Evolutionary conservation across 2,888 invertebrate genomes (phyloP).

Genomic region (Dichetophora obliterata): DNA sequence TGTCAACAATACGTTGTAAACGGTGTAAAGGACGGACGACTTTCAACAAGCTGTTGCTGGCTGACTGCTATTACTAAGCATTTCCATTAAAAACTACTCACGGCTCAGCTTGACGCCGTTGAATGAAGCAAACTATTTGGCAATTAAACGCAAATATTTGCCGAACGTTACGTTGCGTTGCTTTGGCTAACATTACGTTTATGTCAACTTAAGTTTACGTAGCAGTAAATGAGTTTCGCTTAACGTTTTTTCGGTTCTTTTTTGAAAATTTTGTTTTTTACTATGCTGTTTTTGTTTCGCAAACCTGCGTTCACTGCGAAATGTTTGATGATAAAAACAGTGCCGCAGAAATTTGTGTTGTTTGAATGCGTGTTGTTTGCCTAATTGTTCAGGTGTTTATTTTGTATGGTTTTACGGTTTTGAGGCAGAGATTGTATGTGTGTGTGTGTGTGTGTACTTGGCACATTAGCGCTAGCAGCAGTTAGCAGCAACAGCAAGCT

Average conservation of each 20-base stretch:
- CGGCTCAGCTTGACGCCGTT: neutral
- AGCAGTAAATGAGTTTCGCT: neutral
- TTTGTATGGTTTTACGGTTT: neutral
- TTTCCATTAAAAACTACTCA: slow-evolving; percentile 22
- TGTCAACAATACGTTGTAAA: too few species aligned
- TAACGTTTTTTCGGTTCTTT: neutral
- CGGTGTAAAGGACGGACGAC: too few species aligned
- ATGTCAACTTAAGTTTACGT: neutral
- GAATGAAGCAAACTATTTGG: slow-evolving; percentile 23
- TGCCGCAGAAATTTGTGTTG: too few species aligned
- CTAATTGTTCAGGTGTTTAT: neutral
- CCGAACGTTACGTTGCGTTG: slow-evolving; percentile 37
- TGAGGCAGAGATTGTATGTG: too few species aligned
- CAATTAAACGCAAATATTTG: slow-evolving; percentile 45
- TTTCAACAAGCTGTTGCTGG: too few species aligned
- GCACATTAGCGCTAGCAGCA: neutral
- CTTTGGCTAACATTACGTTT: neutral
- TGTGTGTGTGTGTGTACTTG: too few species aligned
- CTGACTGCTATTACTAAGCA: slow-evolving; percentile 14
- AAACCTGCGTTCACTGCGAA: too few species aligned
- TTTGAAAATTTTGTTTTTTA: too few species aligned
- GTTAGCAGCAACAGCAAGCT: neutral
- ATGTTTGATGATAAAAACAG: too few species aligned
- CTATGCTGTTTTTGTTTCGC: too few species aligned
- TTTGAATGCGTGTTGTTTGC: too few species aligned